Percentiles rank a stretch among this genome's conserved stretches.
Evolutionary conservation across 1,140 invertebrate genomes (phyloP).

Genomic region (Lasioglossum baleicum): DNA sequence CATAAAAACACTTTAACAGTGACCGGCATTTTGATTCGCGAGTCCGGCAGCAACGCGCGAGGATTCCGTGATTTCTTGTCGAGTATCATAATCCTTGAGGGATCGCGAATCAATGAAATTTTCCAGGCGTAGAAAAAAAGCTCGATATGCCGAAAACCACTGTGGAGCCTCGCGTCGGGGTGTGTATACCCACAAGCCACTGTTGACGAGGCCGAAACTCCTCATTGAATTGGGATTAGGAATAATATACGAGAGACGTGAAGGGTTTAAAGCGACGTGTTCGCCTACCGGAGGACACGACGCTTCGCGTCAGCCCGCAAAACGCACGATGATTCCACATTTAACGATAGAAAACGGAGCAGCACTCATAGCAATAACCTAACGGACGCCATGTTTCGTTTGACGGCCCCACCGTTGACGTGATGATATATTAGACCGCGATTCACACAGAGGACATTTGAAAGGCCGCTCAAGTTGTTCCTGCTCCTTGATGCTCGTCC

Average conservation of each 20-base stretch:
- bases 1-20: slow-evolving; percentile 55
- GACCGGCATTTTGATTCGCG: slow-evolving; percentile 54
- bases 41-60: slow-evolving; percentile 31
- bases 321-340: slow-evolving; percentile 62
- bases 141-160: slow-evolving; percentile 42
- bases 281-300: slow-evolving; percentile 65
- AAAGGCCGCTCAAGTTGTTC: slow-evolving; percentile 23
- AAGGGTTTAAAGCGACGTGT: slow-evolving; percentile 53
- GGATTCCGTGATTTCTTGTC: not conserved
- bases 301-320: slow-evolving; percentile 63
- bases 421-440: slow-evolving; percentile 63
- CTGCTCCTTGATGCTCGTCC: not conserved
- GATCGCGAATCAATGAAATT: not conserved
- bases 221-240: slow-evolving; percentile 42
- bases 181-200: slow-evolving; percentile 71
- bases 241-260: slow-evolving; percentile 22
- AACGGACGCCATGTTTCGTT: slow-evolving; percentile 73
- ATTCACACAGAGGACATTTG: slow-evolving; percentile 31
- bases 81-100: slow-evolving; percentile 8
- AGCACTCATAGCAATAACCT: slow-evolving; percentile 72
- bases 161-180: slow-evolving; percentile 62
- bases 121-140: slow-evolving; percentile 4
- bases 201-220: slow-evolving; percentile 68
- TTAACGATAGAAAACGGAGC: slow-evolving; percentile 57
- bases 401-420: slow-evolving; percentile 69